Percentiles rank a stretch among this genome's conserved stretches.
Evolutionary conservation across 35 echinoderm and acorn worm genomes (phyloP).

Genomic region (Heliocidaris erythrogramma): DNA sequence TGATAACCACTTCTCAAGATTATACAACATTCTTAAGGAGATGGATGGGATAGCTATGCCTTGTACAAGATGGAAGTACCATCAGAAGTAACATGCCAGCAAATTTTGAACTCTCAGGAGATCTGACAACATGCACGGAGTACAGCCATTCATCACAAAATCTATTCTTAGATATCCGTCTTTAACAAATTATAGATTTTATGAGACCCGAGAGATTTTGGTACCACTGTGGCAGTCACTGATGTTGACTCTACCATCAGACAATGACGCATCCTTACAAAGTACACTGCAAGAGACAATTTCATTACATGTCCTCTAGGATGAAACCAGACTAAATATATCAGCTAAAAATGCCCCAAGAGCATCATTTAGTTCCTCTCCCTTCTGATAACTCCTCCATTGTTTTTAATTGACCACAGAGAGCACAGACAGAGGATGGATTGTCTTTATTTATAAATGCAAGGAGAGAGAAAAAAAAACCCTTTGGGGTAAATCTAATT

Average conservation of each 20-base stretch:
- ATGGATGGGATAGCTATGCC: not conserved
- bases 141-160: not conserved
- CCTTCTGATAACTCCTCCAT: not conserved
- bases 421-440: not conserved
- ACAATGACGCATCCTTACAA: not conserved
- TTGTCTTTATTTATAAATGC: not conserved
- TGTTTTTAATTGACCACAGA: not conserved
- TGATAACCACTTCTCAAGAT: too few relatives aligned
- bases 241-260: not conserved
- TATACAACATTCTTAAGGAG: too few relatives aligned
- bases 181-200: not conserved
- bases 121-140: not conserved
- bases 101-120: not conserved
- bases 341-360: not conserved
- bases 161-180: not conserved
- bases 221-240: not conserved
- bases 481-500: slow-evolving; percentile 15
- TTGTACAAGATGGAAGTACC: not conserved
- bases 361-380: not conserved
- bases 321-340: slow-evolving; percentile 12
- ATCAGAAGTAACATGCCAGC: not conserved
- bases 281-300: not conserved
- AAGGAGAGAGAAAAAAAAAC: not conserved
- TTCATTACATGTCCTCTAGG: not conserved
- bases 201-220: not conserved